phyloP scores from a whole-genome alignment of 2,113 vertebrate species.

The Dolichotis patagonum region DNA sequence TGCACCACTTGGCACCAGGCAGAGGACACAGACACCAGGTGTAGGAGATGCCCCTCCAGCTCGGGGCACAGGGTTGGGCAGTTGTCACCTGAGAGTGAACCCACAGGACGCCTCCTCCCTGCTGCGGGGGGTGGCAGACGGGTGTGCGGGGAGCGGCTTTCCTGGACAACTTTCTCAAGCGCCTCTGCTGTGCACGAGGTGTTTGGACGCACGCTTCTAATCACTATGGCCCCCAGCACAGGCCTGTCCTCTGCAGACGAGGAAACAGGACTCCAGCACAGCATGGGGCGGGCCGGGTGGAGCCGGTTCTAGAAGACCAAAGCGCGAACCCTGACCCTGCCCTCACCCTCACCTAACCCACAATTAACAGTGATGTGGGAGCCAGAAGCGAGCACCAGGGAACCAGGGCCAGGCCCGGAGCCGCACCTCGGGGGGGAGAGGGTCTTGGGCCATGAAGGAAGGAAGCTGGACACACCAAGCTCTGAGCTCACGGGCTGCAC shows the following conservation, averaged over 20 bases:
- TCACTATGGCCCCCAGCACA: background rate
- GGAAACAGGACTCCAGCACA: background rate
- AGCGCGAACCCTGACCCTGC: conserved; percentile 73
- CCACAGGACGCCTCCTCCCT: background rate
- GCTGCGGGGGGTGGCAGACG: background rate
- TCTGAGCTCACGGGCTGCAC: background rate
- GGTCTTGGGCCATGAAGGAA: background rate
- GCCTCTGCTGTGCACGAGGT: background rate
- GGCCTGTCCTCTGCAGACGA: background rate
- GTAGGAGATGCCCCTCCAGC: background rate
- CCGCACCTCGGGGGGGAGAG: background rate
- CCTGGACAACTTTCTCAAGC: background rate
- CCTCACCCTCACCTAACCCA: no score
- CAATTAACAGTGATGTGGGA: conserved; percentile 83
- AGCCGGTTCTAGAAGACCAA: conserved; percentile 84
- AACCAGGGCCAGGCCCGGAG: background rate
- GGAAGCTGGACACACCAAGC: background rate
- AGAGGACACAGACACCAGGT: background rate
- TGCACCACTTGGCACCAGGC: background rate
- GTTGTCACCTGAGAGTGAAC: background rate
- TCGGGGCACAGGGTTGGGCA: background rate
- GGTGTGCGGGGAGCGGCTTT: background rate
- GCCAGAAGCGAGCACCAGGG: conserved; percentile 77
- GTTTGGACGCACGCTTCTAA: background rate
- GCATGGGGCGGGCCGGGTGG: background rate